These are phyloP conservation scores for Macroramphosus scolopax DNA, from an alignment of 2,797 vertebrate genomes.

Conservation along the genomic window DNA sequence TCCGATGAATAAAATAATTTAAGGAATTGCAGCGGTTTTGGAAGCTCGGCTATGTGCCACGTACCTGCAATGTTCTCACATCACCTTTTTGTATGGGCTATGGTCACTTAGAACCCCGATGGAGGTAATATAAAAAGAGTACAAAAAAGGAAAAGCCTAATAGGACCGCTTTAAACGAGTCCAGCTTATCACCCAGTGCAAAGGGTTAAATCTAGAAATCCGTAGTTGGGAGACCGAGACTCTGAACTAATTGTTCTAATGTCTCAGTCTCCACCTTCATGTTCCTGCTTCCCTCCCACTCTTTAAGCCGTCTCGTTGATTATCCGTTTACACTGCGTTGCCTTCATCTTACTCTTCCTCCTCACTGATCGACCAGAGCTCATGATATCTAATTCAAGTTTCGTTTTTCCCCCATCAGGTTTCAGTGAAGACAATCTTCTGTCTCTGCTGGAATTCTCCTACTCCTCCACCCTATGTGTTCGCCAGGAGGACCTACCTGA, in stretches of 20 bases:
- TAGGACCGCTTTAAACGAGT: too few relatives aligned
- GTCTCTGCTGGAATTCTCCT: slow-evolving; percentile 82
- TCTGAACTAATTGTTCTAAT: background rate
- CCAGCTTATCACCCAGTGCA: too few relatives aligned
- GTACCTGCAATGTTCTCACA: too few relatives aligned
- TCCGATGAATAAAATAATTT: too few relatives aligned
- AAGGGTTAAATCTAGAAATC: too few relatives aligned
- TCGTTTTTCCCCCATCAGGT: slow-evolving; percentile 53
- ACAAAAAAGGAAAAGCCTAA: too few relatives aligned
- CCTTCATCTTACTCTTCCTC: slow-evolving; percentile 28
- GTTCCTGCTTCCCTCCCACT: slow-evolving; percentile 27
- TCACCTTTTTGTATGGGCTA: too few relatives aligned
- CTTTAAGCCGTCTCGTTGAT: slow-evolving; percentile 25
- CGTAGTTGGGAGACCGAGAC: too few relatives aligned
- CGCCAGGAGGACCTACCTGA: slow-evolving; percentile 76
- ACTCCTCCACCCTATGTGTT: slow-evolving; percentile 80
- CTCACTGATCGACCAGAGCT: slow-evolving; percentile 27
- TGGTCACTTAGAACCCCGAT: too few relatives aligned
- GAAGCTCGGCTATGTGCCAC: too few relatives aligned
- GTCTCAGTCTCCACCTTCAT: slow-evolving; percentile 10
- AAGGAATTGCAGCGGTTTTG: too few relatives aligned
- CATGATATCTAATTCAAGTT: slow-evolving; percentile 30
- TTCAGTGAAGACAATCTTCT: slow-evolving; percentile 80
- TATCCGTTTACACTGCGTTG: slow-evolving; percentile 16
- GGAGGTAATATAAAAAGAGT: too few relatives aligned